Conservation (phyloP, 1,140 invertebrate genomes). For the Drosophila ananassae region DNA sequence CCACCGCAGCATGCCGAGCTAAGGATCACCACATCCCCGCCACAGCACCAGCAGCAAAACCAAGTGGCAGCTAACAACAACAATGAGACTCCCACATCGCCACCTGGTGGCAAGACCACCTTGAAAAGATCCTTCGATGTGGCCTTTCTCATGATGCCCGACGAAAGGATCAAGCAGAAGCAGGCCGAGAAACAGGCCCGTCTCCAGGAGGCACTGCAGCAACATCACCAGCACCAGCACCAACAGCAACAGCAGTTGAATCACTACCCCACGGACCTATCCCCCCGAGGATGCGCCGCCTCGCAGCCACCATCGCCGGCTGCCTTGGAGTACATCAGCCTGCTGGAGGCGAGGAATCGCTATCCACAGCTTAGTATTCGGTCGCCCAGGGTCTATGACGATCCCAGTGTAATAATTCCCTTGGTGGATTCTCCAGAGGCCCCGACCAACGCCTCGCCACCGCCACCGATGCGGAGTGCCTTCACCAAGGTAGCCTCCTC, state of each 20-base stretch:
- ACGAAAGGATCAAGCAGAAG: conserved; percentile 90
- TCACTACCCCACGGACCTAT: conserved; percentile 67
- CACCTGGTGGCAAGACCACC: conserved; percentile 63
- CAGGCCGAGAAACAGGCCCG: conserved; percentile 87
- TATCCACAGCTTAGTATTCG: conserved; percentile 74
- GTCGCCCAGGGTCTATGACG: conserved; percentile 77
- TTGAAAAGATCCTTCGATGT: conserved; percentile 93
- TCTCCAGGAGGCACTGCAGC: conserved; percentile 82
- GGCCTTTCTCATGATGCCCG: conserved; percentile 93
- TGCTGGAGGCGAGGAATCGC: conserved; percentile 72
- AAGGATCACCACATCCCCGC: conserved; percentile 61
- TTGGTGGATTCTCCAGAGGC: conserved; percentile 63
- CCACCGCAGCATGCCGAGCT: conserved; percentile 66
- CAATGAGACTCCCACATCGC: conserved; percentile 50
- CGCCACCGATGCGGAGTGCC: conserved; percentile 87
- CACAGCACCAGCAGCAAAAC: conserved; percentile 35
- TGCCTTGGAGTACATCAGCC: conserved; percentile 66
- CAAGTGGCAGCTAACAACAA: conserved; percentile 38
- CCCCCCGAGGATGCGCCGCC: conserved; percentile 57
- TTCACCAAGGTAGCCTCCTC: conserved; percentile 90
- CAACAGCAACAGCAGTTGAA: conserved; percentile 46
- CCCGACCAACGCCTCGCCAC: conserved; percentile 53
- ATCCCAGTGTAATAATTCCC: conserved; percentile 75
- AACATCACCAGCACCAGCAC: conserved; percentile 56
- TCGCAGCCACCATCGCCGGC: conserved; percentile 68